A percentile compares a stretch with the other conserved stretches of the same genome.
Evolutionary conservation across 1,140 invertebrate species (phyloP).

Genomic region (Conopomorpha cramerella): DNA sequence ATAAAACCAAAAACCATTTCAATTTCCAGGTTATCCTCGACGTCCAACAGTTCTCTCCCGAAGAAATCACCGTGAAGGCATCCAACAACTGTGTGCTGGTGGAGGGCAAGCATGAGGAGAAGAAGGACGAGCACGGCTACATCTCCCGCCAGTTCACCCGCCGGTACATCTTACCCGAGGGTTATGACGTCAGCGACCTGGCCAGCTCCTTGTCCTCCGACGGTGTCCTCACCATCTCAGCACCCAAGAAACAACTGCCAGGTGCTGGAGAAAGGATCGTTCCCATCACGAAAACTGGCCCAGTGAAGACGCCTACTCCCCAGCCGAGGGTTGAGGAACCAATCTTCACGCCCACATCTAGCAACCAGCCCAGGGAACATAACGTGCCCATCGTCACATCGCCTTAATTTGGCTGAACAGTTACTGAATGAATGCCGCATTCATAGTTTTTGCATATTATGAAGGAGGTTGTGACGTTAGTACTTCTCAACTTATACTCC

Average conservation of each 20-base stretch:
- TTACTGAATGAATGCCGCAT: no score
- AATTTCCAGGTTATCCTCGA: slow-evolving; percentile 73
- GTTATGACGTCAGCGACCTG: slow-evolving; percentile 71
- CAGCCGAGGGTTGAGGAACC: no score
- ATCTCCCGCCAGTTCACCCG: slow-evolving; percentile 77
- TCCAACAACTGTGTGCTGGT: slow-evolving; percentile 78
- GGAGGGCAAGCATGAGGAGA: slow-evolving; percentile 84
- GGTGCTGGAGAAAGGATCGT: slow-evolving; percentile 65
- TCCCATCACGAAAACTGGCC: slow-evolving; percentile 69
- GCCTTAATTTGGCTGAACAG: no score
- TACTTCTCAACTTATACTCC: no score
- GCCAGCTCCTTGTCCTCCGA: slow-evolving; percentile 73
- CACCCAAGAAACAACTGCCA: slow-evolving; percentile 62
- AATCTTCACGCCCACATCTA: no score
- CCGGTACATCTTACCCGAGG: slow-evolving; percentile 65
- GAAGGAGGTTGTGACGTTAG: no score
- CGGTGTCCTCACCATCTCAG: slow-evolving; percentile 72
- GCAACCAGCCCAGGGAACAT: slow-evolving; percentile 39
- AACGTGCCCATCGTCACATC: slow-evolving; percentile 42
- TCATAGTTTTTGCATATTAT: no score
- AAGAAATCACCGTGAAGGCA: slow-evolving; percentile 89
- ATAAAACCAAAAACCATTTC: background rate
- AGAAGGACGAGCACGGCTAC: slow-evolving; percentile 77
- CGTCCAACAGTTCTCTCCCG: slow-evolving; percentile 83
- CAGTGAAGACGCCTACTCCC: slow-evolving; percentile 37